These are phyloP conservation scores for Coranthus polyacanthus DNA, from an alignment of 2,797 vertebrate genomes.

Conservation along the genomic window DNA sequence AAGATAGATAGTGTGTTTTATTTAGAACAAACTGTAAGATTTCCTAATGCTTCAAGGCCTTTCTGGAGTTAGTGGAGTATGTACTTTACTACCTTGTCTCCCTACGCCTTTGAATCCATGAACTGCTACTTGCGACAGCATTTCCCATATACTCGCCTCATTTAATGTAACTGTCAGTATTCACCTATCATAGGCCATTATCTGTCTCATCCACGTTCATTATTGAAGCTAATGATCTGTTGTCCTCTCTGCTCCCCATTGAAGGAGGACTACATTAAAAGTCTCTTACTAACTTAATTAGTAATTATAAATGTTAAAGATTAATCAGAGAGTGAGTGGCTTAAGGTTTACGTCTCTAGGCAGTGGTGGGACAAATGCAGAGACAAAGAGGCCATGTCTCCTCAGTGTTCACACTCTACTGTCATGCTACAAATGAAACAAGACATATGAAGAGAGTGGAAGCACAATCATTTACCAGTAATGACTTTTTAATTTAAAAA, in stretches of 20 bases:
- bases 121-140: conserved; percentile 40
- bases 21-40: conserved; percentile 34
- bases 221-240: conserved; percentile 93
- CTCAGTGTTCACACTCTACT: conserved; percentile 78
- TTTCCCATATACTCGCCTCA: conserved; percentile 74
- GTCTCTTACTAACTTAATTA: conserved; percentile 98
- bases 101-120: conserved; percentile 43
- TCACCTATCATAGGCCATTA: conserved; percentile 88
- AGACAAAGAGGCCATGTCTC: conserved; percentile 90
- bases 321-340: conserved; percentile 94
- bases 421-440: conserved; percentile 61
- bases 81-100: conserved; percentile 50
- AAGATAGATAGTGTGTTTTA: conserved; percentile 36
- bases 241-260: conserved; percentile 90
- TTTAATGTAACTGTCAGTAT: conserved; percentile 87
- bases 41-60: conserved; percentile 27
- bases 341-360: conserved; percentile 95
- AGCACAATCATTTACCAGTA: conserved; percentile 41
- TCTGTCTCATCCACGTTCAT: conserved; percentile 86
- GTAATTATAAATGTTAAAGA: conserved; percentile 98
- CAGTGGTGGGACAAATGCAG: conserved; percentile 82
- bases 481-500: conserved; percentile 22
- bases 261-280: conserved; percentile 92
- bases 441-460: conserved; percentile 44
- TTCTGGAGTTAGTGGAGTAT: conserved; percentile 21